phyloP scores from a whole-genome alignment of 1,140 invertebrate genomes.

The Trachelipus rathkii region DNA sequence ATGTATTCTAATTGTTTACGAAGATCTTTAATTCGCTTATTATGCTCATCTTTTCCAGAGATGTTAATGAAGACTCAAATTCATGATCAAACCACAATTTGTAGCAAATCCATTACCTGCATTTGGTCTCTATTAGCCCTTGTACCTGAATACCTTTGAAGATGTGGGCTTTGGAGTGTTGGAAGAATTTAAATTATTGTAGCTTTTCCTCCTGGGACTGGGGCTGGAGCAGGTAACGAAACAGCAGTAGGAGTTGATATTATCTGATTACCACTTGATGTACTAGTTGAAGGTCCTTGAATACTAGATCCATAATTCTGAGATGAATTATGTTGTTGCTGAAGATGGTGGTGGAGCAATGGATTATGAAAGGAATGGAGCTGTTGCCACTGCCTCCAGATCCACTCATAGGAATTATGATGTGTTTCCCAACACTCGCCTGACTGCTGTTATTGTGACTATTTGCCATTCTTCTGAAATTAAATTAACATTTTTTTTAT shows the following conservation, averaged over 20 bases:
- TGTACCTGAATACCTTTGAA: not conserved
- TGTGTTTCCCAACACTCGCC: not conserved
- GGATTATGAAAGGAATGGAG: not conserved
- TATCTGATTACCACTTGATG: not conserved
- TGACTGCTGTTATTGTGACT: not conserved
- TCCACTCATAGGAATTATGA: not conserved
- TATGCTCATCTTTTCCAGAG: too few relatives aligned
- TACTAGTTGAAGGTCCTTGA: not conserved
- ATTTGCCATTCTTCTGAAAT: not conserved
- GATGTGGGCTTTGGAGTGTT: too few relatives aligned
- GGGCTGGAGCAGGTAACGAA: not conserved
- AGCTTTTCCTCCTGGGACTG: not conserved
- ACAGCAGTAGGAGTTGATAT: not conserved
- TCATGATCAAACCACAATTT: conserved; percentile 46
- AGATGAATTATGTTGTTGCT: not conserved
- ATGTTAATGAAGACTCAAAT: too few relatives aligned
- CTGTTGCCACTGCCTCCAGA: not conserved
- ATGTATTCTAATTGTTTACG: conserved; percentile 53
- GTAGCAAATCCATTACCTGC: conserved; percentile 31
- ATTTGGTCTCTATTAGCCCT: conserved; percentile 38
- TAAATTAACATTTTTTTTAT: not conserved
- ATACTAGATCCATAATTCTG: not conserved
- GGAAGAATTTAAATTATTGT: not conserved
- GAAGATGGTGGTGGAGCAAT: not conserved
- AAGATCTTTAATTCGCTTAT: too few relatives aligned